phyloP scores from a whole-genome alignment of 1,140 invertebrate species.

The Myzus persicae region DNA sequence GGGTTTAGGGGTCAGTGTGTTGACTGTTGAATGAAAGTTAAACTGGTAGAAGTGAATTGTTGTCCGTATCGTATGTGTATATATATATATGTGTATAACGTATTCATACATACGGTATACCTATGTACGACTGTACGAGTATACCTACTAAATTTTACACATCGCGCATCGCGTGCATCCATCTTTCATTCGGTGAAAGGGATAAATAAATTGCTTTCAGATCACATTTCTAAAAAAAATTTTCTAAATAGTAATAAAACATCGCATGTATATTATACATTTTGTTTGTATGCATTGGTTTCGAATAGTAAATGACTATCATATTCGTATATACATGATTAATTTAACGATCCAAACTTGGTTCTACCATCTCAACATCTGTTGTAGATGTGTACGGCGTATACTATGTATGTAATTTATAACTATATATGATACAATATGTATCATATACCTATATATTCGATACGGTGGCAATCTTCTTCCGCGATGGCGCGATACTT shows the following conservation, averaged over 20 bases:
- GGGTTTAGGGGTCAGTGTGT: conserved; percentile 36
- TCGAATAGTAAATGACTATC: background rate
- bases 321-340: background rate
- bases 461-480: background rate
- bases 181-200: conserved; percentile 22
- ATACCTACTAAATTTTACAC: background rate
- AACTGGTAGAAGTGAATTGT: conserved; percentile 4
- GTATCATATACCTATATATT: background rate
- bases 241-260: background rate
- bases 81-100: background rate
- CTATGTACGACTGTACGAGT: no score
- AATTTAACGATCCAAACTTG: background rate
- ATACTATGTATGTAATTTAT: background rate
- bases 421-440: no score
- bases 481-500: background rate
- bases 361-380: background rate
- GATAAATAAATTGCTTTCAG: background rate
- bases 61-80: background rate
- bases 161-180: background rate
- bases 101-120: background rate
- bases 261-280: background rate
- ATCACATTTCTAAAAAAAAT: conserved; percentile 10
- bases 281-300: background rate
- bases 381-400: background rate
- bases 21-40: conserved; percentile 39